A percentile compares a stretch with the other conserved stretches of the same genome.
These are phyloP conservation scores for Antechinus stuartii DNA, from an alignment of 2,113 vertebrate genomes.

Conservation along the genomic window DNA sequence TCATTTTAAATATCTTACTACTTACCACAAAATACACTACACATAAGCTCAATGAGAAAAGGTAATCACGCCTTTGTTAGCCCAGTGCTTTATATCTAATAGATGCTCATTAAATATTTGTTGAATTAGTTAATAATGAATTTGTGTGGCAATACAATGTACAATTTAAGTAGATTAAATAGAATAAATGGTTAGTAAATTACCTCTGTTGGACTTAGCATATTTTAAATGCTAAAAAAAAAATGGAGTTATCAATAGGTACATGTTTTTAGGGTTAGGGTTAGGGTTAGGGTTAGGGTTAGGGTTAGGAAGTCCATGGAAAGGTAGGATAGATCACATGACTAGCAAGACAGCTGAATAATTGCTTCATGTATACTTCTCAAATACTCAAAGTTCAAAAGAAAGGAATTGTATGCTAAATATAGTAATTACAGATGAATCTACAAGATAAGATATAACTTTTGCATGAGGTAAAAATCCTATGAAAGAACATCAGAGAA, in stretches of 20 bases:
- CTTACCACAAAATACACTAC: not conserved
- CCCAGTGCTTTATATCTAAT: not conserved
- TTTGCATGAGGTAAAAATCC: too few species aligned
- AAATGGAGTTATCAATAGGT: conserved; percentile 55
- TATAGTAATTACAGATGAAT: not conserved
- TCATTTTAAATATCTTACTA: not conserved
- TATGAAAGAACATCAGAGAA: not conserved
- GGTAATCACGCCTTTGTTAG: not conserved
- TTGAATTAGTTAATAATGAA: not conserved
- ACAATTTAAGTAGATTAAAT: conserved; percentile 48
- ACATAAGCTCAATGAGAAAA: not conserved
- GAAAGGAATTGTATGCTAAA: not conserved
- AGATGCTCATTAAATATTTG: not conserved
- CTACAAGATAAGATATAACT: not conserved
- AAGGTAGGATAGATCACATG: conserved; percentile 36
- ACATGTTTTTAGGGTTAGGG: not conserved
- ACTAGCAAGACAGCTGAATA: not conserved
- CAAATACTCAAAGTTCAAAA: not conserved
- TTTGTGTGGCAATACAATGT: conserved; percentile 52
- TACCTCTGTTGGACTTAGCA: conserved; percentile 50
- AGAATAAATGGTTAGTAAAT: conserved; percentile 31
- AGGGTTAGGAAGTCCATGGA: conserved; percentile 6
- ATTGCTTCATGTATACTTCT: not conserved
- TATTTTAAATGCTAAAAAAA: conserved; percentile 62
- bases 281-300: too few species aligned